Evolutionary conservation across 1,140 invertebrate genomes (phyloP).

Genomic region (Ceratosolen solmsi): DNA sequence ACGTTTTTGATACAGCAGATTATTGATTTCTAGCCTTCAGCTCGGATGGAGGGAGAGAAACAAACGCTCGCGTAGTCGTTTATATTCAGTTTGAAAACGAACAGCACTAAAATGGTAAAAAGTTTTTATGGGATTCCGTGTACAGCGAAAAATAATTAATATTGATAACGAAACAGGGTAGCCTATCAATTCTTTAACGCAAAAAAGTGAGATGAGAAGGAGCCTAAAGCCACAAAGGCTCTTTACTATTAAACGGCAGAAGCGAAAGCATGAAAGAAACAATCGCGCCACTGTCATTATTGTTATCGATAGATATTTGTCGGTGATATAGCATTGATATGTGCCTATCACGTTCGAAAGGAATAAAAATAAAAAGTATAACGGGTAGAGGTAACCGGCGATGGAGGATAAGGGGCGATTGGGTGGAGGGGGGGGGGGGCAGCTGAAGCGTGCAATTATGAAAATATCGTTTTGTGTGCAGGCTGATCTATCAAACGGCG

Average conservation of each 20-base stretch:
- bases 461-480: constrained; percentile 40
- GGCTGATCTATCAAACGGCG: constrained; percentile 50
- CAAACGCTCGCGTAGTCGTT: constrained; percentile 19
- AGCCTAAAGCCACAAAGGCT: constrained; percentile 23
- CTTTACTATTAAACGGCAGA: not conserved
- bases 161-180: constrained; percentile 73
- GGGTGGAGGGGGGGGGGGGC: too few species aligned
- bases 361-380: too few species aligned
- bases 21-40: constrained; percentile 38
- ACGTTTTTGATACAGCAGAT: constrained; percentile 4
- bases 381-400: too few species aligned
- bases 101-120: constrained; percentile 19
- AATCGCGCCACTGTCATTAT: constrained; percentile 36
- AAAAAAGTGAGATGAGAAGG: constrained; percentile 37
- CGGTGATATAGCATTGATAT: constrained; percentile 15
- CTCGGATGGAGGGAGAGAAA: constrained; percentile 16
- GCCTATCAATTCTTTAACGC: constrained; percentile 71
- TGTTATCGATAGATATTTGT: constrained; percentile 37
- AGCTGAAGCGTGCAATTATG: constrained; percentile 21
- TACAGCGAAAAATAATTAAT: constrained; percentile 62
- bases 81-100: constrained; percentile 8
- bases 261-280: not conserved
- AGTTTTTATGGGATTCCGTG: constrained; percentile 37
- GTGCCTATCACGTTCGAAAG: constrained; percentile 36
- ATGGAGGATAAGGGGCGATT: too few species aligned